Percentiles rank a stretch among this genome's conserved stretches.
Conservation (phyloP, 2,888 invertebrate species). For the Aplocera efformata region DNA sequence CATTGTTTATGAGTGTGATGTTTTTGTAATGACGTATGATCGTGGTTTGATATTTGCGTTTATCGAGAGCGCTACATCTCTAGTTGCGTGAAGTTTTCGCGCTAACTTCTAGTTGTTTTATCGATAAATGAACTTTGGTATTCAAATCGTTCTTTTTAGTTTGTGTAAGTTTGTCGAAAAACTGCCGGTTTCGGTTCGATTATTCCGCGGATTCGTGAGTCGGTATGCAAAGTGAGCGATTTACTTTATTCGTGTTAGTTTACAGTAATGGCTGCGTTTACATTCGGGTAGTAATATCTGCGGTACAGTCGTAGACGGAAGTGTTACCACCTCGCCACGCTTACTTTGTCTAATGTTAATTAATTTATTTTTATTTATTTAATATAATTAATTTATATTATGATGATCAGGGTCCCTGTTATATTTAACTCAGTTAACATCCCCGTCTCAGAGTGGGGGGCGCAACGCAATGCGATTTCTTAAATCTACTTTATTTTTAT, state of each 20-base stretch:
- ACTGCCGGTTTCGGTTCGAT: slow-evolving; percentile 16
- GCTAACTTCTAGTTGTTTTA: slow-evolving; percentile 11
- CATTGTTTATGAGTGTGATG: slow-evolving; percentile 31
- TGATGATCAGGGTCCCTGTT: too few relatives aligned
- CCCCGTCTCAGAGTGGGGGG: too few relatives aligned
- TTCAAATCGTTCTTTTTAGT: slow-evolving; percentile 20
- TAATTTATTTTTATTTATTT: too few relatives aligned
- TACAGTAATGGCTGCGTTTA: slow-evolving; percentile 41
- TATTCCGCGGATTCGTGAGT: slow-evolving; percentile 19
- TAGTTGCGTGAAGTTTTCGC: slow-evolving; percentile 16
- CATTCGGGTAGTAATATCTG: slow-evolving; percentile 25
- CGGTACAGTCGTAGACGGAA: too few relatives aligned
- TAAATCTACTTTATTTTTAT: too few relatives aligned
- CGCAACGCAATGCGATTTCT: too few relatives aligned
- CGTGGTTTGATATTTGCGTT: slow-evolving; percentile 14
- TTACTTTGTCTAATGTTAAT: too few relatives aligned
- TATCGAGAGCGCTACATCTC: slow-evolving; percentile 14
- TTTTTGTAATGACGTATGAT: slow-evolving; percentile 23
- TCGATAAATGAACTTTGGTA: slow-evolving; percentile 18
- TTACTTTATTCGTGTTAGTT: slow-evolving; percentile 62
- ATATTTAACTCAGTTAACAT: too few relatives aligned
- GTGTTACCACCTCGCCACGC: too few relatives aligned
- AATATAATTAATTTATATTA: too few relatives aligned
- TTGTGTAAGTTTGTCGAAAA: slow-evolving; percentile 19
- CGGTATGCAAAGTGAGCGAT: slow-evolving; percentile 47